Evolutionary conservation across 1,140 invertebrate species (phyloP), one percentile per base, ranked within the genome.

Genomic region (Brachystomella parvula): DNA sequence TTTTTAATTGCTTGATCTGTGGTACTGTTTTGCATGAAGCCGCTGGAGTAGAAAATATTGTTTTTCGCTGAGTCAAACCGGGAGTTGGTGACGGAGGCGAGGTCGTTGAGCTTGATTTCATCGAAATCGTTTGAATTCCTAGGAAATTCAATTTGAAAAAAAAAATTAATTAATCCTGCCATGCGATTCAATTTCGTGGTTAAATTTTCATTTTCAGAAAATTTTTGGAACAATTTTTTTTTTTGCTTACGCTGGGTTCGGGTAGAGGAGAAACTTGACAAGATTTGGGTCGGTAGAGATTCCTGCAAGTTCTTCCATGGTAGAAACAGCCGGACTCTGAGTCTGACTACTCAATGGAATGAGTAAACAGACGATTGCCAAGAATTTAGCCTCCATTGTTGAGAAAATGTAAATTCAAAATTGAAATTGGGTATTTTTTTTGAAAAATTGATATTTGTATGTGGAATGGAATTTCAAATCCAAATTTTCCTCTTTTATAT

Each of bases 1-100:
- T 60, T 33, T 30, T 60, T 60, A 9, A 60, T 30, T 12, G 58
- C 58, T 31, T 60, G 58, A 30, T 60, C 58, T 9, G 17, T 60
- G 9, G 58, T 60, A 3, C 28, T 15, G 28, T 60, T 60, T 21
- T 60, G 58, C 17, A 60, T 17, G 29, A 60, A 60, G 9, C 58
- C 58, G 31, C 17, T 26, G 19, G 29, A 26, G 29, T 60, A 60
- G 6, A 60, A 3, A 29, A 60, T 60, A 6, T 9, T 15, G 9
- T 29, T 15, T 24, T 60, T 60, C 15, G 3, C 9, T 60, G 58
- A 33, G 21, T 60, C 32, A 33, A 31, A 60, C 12, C 29, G 15
- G 17, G 58, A 60, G 21, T 60, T 60, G 9, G 15, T 17, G 6
- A 60, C 58, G 9, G 58, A 60, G 3, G 28, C 58, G 9, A 29